A percentile compares a stretch with the other conserved stretches of the same genome.
Conservation (phyloP, 2,797 vertebrate species). For the Otolemur crassicaudatus region DNA sequence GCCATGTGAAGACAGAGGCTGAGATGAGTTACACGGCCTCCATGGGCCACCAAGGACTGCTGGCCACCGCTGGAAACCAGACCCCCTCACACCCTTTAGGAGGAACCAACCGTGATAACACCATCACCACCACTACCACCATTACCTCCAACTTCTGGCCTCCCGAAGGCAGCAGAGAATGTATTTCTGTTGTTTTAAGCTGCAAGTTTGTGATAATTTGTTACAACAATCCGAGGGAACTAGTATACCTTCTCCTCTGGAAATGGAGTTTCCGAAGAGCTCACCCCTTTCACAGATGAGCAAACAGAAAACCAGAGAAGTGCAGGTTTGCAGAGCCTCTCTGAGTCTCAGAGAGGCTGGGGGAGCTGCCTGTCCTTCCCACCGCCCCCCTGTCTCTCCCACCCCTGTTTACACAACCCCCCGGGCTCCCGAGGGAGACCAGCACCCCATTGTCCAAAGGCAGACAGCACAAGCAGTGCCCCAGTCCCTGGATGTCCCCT, state of each 20-base stretch:
- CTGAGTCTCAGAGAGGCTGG: not conserved
- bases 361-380: not conserved
- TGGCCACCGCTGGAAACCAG: not conserved
- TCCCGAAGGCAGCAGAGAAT: not conserved
- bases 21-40: rapidly evolving
- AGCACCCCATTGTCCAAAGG: not conserved
- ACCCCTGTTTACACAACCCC: not conserved
- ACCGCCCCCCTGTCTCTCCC: rapidly evolving
- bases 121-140: not conserved
- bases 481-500: not conserved
- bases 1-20: not conserved
- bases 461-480: not conserved
- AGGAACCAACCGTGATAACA: not conserved
- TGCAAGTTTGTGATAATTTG: not conserved
- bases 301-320: not conserved
- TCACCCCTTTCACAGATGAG: not conserved
- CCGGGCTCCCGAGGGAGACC: not conserved
- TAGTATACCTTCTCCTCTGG: too few relatives aligned
- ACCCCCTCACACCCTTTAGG: not conserved
- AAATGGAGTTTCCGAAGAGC: not conserved
- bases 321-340: rapidly evolving
- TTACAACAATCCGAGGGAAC: not conserved
- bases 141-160: not conserved
- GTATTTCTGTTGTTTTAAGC: not conserved
- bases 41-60: rapidly evolving